Base-by-base conservation (phyloP, 2,113 vertebrate genomes). In the Bufo gargarizans region DNA sequence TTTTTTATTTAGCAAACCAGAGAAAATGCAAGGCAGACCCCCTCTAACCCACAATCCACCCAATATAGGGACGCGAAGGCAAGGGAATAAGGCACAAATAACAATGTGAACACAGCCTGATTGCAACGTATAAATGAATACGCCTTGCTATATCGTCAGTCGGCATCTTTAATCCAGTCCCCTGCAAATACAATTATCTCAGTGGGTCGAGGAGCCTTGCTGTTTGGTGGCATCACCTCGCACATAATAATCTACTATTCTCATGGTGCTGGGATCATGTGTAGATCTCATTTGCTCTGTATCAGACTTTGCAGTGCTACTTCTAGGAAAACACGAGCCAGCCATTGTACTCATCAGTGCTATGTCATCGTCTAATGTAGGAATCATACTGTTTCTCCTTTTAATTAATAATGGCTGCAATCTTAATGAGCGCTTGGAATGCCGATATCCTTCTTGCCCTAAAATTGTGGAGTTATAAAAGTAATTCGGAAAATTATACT, bases 381-480 rank as follows among this genome's bases (percentile, higher is more conserved):
- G 59, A 67, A 17, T 50, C 63, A 69, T 84, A 71, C 19, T n/a
- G 67, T 69, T 53, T 82, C 55, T 84, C 63, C 33, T 69, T 20
- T 69, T 71, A 84, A 71, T 84, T 84, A 84, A 76, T 85, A 85
- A 85, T 76, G 53, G 84, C 84, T 85, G 53, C 58, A 58, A 19
- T 85, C 84, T 47, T 85, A 85, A 85, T 85, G 69, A 85, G 84
- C 69, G 14, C 77, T 76, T 56, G 50, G 43, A 61, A 63, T 65
- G 58, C 72, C 13, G 72, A 77, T 20, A 86, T 77, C 53, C 74
- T 63, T 77, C 72, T 76, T 77, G 71, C 71, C 84, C 84, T 74
- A 76, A 86, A 86, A 86, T 77, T 22, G 71, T 86, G 55, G 22
- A 63, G 55, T 77, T 86, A 63, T 86, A 61, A 86, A 85, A 86